Conservation (phyloP, 2,113 vertebrate genomes). For the Leiothrix lutea region DNA sequence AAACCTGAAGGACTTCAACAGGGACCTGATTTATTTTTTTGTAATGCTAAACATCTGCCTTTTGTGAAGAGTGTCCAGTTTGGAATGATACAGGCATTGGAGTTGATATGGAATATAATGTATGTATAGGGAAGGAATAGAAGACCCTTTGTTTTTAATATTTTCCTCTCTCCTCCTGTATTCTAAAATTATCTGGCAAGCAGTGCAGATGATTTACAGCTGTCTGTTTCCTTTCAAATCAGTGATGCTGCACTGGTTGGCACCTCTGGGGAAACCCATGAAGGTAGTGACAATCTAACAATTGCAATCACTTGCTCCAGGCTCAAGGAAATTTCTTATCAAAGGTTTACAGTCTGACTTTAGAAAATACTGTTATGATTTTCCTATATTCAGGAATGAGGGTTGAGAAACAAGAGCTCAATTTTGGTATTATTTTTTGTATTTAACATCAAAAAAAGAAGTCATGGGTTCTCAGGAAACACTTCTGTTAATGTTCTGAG, state of each 20-base stretch:
- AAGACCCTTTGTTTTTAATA: not conserved
- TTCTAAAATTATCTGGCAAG: not conserved
- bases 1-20: not conserved
- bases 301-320: not conserved
- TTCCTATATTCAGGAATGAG: not conserved
- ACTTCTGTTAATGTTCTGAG: fast-evolving
- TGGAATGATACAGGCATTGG: not conserved
- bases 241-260: not conserved
- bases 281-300: not conserved
- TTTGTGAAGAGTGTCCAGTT: not conserved
- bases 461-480: not conserved
- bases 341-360: not conserved
- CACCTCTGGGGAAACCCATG: not conserved
- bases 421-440: not conserved
- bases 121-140: not conserved
- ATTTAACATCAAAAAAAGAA: not conserved
- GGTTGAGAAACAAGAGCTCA: not conserved
- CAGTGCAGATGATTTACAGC: not conserved
- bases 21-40: not conserved
- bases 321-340: not conserved
- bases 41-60: not conserved
- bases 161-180: not conserved
- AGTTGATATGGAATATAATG: not conserved
- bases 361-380: not conserved
- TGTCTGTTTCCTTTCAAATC: not conserved